Base-by-base conservation (phyloP, 2,113 vertebrate species). In the Chionomys nivalis region DNA sequence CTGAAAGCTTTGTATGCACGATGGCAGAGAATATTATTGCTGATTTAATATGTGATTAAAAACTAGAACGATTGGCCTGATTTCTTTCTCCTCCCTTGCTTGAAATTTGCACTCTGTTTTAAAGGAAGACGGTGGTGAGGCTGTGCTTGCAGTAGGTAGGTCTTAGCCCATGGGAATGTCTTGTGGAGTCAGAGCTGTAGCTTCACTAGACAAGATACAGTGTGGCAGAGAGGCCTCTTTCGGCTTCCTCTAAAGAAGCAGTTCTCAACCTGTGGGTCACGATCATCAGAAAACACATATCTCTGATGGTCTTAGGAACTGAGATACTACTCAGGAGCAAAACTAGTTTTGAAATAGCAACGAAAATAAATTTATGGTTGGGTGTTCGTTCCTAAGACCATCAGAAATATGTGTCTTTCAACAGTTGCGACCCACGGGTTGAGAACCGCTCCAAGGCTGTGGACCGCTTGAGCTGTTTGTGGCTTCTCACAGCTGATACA, bases 171-270 rank as follows among this genome's bases (percentile, higher is more conserved):
- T 2, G 10, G 33, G 7, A 17, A 68, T 58, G 36, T 61, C 12
- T 14, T 5, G 7, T 4, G 14, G 33, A 33, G 2, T 33, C 33
- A 24, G 52, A 68, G 13, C 66, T 68, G 66, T 33, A 79, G 24
- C 55, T 49, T 19, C 31, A 65, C 7, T 47, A 42, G 28, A 68
- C 66, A 39, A 82, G 72, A 49, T 26, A 9, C 21, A 78, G 4
- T 7, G 47, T 10, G 33, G 7, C 31, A 0, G 1, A n/a, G 1
- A 77, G 42, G 12, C 10, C 13, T 58, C 31, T 26, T 16, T 33
- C 7, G 24, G 1, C 52, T n/a, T 52, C 55, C 24, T 49, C 66
- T 21, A 7, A 33, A 36, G 24, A 65, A 66, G 65, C 4, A 31
- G 65, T 33, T 66, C 65, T 66, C 28, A 31, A 66, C 28, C 65